These are phyloP conservation scores for Panagrolaimus sp. DNA, from an alignment of 1,140 invertebrate genomes.

Conservation along the genomic window DNA sequence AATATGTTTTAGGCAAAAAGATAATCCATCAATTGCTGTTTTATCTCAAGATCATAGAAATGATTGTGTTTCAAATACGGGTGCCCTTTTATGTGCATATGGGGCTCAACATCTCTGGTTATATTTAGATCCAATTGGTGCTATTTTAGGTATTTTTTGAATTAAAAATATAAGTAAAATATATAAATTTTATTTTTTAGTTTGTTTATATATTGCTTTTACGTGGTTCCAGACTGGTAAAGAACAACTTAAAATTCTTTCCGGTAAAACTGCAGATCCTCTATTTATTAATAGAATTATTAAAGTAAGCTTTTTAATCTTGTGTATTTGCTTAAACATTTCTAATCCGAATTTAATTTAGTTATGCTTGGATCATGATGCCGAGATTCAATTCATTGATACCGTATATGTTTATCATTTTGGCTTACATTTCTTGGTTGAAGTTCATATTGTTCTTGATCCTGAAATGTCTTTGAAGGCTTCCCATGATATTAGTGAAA, in stretches of 20 bases:
- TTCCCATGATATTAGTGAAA: slow-evolving; percentile 62
- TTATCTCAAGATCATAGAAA: slow-evolving; percentile 62
- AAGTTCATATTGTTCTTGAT: slow-evolving; percentile 55
- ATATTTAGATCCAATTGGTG: slow-evolving; percentile 63
- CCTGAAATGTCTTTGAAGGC: slow-evolving; percentile 60
- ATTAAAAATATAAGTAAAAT: no score
- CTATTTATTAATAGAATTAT: slow-evolving; percentile 59
- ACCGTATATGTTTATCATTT: slow-evolving; percentile 64
- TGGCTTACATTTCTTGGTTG: slow-evolving; percentile 55
- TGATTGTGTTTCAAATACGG: slow-evolving; percentile 62
- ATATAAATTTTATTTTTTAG: no score
- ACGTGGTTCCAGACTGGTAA: slow-evolving; percentile 52
- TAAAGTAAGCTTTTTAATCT: slow-evolving; percentile 32
- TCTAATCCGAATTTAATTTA: slow-evolving; percentile 24
- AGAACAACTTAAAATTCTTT: slow-evolving; percentile 51
- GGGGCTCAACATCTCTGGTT: slow-evolving; percentile 47
- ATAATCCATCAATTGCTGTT: slow-evolving; percentile 57
- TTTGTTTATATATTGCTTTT: slow-evolving; percentile 28
- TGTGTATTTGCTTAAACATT: not conserved
- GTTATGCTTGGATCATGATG: slow-evolving; percentile 60
- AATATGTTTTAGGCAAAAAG: slow-evolving; percentile 36
- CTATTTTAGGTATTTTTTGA: no score
- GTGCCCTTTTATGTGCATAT: slow-evolving; percentile 58
- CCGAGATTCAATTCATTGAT: slow-evolving; percentile 61
- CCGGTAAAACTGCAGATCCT: slow-evolving; percentile 48